Conservation (phyloP, 2,113 vertebrate species). For the Fregetta grallaria region DNA sequence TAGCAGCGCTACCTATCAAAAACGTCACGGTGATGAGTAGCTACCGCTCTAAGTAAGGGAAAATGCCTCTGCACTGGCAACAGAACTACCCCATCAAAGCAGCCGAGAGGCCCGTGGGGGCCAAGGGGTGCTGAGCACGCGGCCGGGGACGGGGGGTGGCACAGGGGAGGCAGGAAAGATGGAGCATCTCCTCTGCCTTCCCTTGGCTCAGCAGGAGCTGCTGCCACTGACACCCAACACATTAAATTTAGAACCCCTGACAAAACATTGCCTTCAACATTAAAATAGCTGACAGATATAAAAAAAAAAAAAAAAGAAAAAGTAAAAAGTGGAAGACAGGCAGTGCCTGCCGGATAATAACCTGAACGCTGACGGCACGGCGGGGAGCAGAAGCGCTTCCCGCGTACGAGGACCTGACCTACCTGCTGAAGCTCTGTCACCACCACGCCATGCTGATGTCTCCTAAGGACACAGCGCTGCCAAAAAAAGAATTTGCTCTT, state of each 20-base stretch:
- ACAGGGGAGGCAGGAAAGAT: neutral
- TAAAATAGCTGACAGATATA: neutral
- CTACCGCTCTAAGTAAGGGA: neutral
- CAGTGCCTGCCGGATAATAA: neutral
- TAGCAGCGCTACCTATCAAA: neutral
- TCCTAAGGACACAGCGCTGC: neutral
- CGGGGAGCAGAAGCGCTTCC: neutral
- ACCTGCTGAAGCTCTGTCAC: neutral
- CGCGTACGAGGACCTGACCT: neutral
- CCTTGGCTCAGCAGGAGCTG: neutral
- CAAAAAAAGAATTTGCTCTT: neutral
- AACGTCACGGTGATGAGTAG: neutral
- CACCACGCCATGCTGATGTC: neutral
- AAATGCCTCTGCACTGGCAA: neutral
- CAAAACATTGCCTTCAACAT: neutral
- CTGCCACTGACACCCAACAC: neutral
- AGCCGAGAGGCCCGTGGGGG: fast-evolving
- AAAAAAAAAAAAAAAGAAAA: neutral
- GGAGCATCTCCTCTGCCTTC: neutral
- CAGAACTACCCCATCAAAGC: neutral
- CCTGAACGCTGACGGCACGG: fast-evolving
- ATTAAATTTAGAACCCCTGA: neutral
- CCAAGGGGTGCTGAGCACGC: neutral
- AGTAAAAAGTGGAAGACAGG: neutral
- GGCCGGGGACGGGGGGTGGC: neutral